Base-by-base conservation (phyloP, 2,888 invertebrate species). In the Drosophila picticornis region DNA sequence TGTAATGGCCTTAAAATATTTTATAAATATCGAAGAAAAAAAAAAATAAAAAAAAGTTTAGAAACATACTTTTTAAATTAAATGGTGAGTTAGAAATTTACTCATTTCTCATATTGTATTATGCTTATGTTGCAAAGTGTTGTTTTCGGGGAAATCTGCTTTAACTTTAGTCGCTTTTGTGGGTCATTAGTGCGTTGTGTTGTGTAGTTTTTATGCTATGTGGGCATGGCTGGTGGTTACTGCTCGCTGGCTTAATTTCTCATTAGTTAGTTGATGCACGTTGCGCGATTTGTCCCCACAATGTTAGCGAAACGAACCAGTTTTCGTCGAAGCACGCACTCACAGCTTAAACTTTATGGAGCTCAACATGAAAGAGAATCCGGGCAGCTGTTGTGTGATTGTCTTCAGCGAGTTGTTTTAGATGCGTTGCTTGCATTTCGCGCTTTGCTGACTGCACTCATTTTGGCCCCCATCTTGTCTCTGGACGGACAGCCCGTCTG, bases 251-350 rank as follows among this genome's bases (percentile, higher is more conserved):
- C 77, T 86, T 86, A 88, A 75, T 77, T 89, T 80, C 83, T 87
- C 87, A 88, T 88, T 89, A 89, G 84, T 61, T 77, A 89, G 84
- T 87, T 84, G 78, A 75, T 81, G 83, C 87, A 89, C 87, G 89
- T 83, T 72, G 78, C 78, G 77, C 77, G 80, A 74, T 83, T 85
- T 88, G 80, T 83, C 72, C 72, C 73, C 86, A 85, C 85, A 86
- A 84, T 87, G 82, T 87, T 78, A 53, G 77, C 63, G 46, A 34
- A 64, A 38, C 64, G 43, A 29, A 59, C 53, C 76, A 61, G 52
- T 67, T 72, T 77, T 52, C 34, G 22, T 6, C 60, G 70, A 43
- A 38, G 61, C 65, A 70, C 79, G 56, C 71, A 75, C 66, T 74
- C 63, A 67, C 61, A 62, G 70, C 79, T 70, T 61, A 67, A 75